Evolutionary conservation across 2,797 vertebrate species (phyloP).

Genomic region (Parauchenoglanis punctatus): DNA sequence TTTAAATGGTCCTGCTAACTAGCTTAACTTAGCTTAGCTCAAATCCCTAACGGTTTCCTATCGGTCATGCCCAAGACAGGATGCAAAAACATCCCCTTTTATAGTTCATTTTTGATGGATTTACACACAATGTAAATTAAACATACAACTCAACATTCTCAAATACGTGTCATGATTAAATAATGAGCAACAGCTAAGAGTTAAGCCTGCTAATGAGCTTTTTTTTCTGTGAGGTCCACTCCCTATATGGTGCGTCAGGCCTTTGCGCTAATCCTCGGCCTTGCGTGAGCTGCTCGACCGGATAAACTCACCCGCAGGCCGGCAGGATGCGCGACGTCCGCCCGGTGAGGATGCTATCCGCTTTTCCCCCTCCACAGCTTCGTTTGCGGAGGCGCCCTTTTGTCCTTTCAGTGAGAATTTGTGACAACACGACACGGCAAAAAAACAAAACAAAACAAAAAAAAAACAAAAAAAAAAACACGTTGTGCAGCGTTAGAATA

Average conservation of each 20-base stretch:
- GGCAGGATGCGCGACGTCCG: conserved; percentile 70
- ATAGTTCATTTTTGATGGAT: accelerated
- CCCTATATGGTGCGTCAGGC: not conserved
- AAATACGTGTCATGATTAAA: not conserved
- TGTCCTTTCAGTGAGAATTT: not conserved
- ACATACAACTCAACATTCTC: not conserved
- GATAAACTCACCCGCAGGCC: conserved; percentile 73
- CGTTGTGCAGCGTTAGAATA: not conserved
- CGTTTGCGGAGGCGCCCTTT: conserved; percentile 50
- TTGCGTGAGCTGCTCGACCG: conserved; percentile 42
- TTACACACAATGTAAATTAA: not conserved
- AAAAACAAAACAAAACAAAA: too few species aligned
- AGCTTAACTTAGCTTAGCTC: not conserved
- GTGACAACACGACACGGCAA: not conserved
- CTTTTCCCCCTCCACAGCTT: conserved; percentile 72
- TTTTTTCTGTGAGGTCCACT: not conserved
- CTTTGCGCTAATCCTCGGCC: conserved; percentile 59
- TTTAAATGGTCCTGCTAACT: not conserved
- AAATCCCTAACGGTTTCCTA: not conserved
- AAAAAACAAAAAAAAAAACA: too few species aligned
- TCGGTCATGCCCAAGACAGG: not conserved
- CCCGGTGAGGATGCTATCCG: conserved; percentile 65
- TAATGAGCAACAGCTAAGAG: not conserved
- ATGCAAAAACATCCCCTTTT: not conserved
- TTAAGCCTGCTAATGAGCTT: not conserved